Base-by-base conservation (phyloP, 2,797 vertebrate species). In the Cyprinella venusta region DNA sequence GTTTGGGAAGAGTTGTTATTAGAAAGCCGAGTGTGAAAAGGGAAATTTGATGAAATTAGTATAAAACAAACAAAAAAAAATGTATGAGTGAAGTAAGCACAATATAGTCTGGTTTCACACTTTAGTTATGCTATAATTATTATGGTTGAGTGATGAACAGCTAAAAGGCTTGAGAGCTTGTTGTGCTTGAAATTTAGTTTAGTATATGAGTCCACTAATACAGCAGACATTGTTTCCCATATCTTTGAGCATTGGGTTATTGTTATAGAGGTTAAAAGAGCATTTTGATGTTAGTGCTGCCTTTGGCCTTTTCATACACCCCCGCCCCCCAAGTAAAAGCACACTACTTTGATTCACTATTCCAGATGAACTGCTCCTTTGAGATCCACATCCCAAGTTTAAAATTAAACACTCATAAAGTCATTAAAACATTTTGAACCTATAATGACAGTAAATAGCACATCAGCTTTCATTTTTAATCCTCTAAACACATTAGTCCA, bases 61-160 rank as follows among this genome's bases (percentile, higher is more conserved):
- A 26, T 67, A 33, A 63, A 67, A 65, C 63, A 30, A 30, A 30
- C 1, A 24, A 50, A 48, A 45, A 40, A 45, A 63, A 69, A 38
- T 50, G 30, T 19, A 63, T 19, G 13, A 54, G 79, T 86, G 90
- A 90, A 26, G 70, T 40, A 83, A 93, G 93, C 85, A 91, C 90
- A 95, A 90, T 93, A 90, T 92, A 91, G 92, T 94, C 93, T 90
- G 90, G 92, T 59, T 84, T 74, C 26, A 36, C 42, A 42, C 42
- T 71, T 76, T 45, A 36, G 33, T 48, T 70, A 42, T 18, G 56
- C 63, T 76, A 64, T 54, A 79, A 71, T 75, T 63, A 64, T 61
- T 48, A 33, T 21, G 5, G 67, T 69, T 59, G 65, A 74, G 70
- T 70, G 71, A 84, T 50, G 67, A 75, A 75, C 40, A 63, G 52